phyloP scores from a whole-genome alignment of 2,797 vertebrate genomes.

The Coregonus ussuriensis region DNA sequence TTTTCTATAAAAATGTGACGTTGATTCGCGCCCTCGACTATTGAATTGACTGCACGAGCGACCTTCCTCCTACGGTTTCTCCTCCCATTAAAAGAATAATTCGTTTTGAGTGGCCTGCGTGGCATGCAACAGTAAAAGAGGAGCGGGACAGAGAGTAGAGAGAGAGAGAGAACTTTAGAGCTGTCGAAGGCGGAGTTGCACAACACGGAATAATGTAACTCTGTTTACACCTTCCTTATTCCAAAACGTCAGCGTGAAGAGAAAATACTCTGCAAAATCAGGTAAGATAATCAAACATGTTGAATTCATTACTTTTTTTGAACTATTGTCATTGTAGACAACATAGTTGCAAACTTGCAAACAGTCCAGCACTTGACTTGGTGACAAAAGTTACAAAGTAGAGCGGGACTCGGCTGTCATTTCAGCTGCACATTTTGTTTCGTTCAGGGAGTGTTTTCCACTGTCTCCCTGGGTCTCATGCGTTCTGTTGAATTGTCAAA shows the following conservation, averaged over 20 bases:
- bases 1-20: background rate
- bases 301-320: background rate
- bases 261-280: background rate
- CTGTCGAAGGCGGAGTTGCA: constrained; percentile 32
- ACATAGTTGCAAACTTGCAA: background rate
- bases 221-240: constrained; percentile 15
- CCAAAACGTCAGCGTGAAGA: background rate
- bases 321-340: background rate
- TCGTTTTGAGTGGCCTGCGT: constrained; percentile 2
- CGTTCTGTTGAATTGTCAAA: background rate
- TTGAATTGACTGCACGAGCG: background rate
- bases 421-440: background rate
- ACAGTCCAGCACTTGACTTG: background rate
- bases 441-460: background rate
- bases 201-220: constrained; percentile 30
- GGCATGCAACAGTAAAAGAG: constrained; percentile 16
- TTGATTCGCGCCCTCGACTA: background rate
- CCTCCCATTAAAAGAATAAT: background rate
- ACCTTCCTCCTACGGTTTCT: background rate
- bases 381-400: constrained; percentile 3
- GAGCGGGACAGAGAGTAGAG: background rate
- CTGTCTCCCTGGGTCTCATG: background rate
- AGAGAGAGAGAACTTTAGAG: constrained; percentile 1
- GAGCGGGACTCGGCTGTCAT: background rate
- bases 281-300: constrained; percentile 10